Evolutionary conservation across 2,888 invertebrate species (phyloP), one percentile per base, ranked within the genome.

Genomic region (Teleogryllus oceanicus): DNA sequence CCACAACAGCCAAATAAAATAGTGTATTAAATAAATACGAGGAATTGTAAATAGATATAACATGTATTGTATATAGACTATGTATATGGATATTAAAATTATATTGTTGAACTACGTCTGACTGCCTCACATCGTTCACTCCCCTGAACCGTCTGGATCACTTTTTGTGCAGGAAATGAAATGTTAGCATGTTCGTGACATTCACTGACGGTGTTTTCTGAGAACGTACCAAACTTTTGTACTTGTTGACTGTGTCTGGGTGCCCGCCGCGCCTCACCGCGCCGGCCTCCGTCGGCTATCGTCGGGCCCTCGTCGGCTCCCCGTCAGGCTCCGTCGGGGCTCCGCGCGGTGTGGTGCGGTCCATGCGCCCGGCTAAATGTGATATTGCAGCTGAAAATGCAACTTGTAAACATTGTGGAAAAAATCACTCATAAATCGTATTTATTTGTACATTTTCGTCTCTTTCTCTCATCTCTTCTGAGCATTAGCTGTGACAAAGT

Each of bases 361-460:
- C 62, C 13, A 11, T 62, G 2, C 62, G 13, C 62, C 62, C 62
- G 62, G 62, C n/a, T 88, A 86, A 87, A 87, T 88, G 88, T 88
- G 88, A 88, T 88, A 88, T 88, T 85, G 79, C 82, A 78, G 77
- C 79, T 24, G 78, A 80, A 80, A 75, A 81, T 76, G 50, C 62
- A 80, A 81, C 77, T 78, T 77, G 49, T 77, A 80, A 79, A 74
- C 49, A 80, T 80, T 78, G 76, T 80, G 80, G 76, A 78, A 79
- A 62, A 78, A 78, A 78, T 80, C 80, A 80, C 78, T 80, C 77
- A 79, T 78, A 79, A 77, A 84, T 86, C 62, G 62, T 75, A 86
- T 86, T 86, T 86, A 86, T 86, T 86, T 86, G 85, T 86, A 86
- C 85, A 86, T 87, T 86, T 85, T 82, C 85, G 83, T 85, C 84